Percentiles rank a stretch among this genome's conserved stretches.
Evolutionary conservation across 2,888 invertebrate genomes (phyloP).

Genomic region (Ochropacha duplaris): DNA sequence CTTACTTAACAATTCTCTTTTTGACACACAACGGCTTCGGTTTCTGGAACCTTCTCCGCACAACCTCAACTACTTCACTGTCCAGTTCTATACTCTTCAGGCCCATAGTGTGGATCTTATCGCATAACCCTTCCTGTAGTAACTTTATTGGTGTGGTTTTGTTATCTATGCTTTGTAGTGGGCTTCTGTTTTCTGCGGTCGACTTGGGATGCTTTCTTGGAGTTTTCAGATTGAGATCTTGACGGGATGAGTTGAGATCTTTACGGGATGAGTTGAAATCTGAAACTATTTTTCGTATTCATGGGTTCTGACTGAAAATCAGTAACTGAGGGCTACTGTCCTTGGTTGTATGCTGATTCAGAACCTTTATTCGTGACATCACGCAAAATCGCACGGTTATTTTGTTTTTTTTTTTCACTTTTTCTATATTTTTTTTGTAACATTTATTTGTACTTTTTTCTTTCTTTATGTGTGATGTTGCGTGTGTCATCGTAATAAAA

Average conservation of each 20-base stretch:
- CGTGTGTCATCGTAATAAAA: no score
- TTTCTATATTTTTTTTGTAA: no score
- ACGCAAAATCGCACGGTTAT: no score
- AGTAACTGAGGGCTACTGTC: no score
- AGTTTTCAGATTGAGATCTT: conserved; percentile 50
- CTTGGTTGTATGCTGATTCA: no score
- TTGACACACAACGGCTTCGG: conserved; percentile 62
- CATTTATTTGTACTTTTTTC: no score
- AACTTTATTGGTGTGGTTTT: conserved; percentile 54
- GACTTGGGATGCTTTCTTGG: conserved; percentile 28
- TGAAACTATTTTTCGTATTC: no score
- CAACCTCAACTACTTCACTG: conserved; percentile 28
- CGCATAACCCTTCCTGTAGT: conserved; percentile 44
- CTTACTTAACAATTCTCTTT: conserved; percentile 61
- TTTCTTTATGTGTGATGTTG: no score
- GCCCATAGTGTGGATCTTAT: conserved; percentile 23
- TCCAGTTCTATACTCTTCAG: conserved; percentile 26
- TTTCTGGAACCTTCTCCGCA: conserved; percentile 45
- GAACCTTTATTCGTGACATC: no score
- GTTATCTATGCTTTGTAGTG: conserved; percentile 21
- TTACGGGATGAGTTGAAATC: no score
- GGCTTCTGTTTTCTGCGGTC: background rate
- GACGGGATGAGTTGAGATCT: conserved; percentile 29
- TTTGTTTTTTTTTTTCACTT: no score
- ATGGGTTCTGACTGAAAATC: no score